These are phyloP conservation scores for Meiosimyza platycephala DNA, from an alignment of 2,888 invertebrate genomes.

Conservation along the genomic window DNA sequence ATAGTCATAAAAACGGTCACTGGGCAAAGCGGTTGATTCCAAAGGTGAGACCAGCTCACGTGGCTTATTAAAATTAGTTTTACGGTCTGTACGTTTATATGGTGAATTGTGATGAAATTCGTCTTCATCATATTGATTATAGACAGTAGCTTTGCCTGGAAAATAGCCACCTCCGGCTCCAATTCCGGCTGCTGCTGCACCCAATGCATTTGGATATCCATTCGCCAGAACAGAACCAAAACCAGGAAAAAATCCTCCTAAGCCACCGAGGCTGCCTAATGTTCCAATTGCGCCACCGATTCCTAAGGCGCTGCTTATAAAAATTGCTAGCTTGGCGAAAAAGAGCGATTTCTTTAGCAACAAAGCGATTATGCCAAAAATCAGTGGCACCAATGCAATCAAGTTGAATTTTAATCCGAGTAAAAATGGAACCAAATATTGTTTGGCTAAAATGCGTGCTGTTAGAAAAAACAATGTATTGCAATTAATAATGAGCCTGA, in stretches of 20 bases:
- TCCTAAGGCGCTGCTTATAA: constrained; percentile 78
- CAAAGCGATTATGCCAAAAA: constrained; percentile 77
- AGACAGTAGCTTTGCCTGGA: constrained; percentile 57
- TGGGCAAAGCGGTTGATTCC: constrained; percentile 13
- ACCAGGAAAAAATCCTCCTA: constrained; percentile 38
- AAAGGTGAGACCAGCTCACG: constrained; percentile 44
- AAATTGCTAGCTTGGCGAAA: constrained; percentile 78
- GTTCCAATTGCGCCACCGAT: constrained; percentile 67
- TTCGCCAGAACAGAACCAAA: constrained; percentile 43
- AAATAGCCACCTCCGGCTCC: constrained; percentile 48
- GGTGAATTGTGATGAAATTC: constrained; percentile 56
- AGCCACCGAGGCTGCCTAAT: constrained; percentile 56
- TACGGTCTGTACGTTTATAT: constrained; percentile 57
- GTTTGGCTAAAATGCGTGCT: constrained; percentile 79
- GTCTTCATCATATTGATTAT: constrained; percentile 51
- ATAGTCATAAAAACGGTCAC: constrained; percentile 64
- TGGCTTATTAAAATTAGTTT: constrained; percentile 58
- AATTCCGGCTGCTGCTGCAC: constrained; percentile 43
- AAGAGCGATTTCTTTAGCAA: constrained; percentile 83
- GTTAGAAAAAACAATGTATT: constrained; percentile 43
- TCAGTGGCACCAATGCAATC: constrained; percentile 77
- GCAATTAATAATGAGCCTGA: constrained; percentile 25
- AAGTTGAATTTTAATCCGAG: constrained; percentile 85
- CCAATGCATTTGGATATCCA: background rate
- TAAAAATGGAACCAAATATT: constrained; percentile 80